Evolutionary conservation across 2,113 vertebrate species (phyloP), one percentile per base, ranked within the genome.

Genomic region (zebrafish (Danio rerio)): DNA sequence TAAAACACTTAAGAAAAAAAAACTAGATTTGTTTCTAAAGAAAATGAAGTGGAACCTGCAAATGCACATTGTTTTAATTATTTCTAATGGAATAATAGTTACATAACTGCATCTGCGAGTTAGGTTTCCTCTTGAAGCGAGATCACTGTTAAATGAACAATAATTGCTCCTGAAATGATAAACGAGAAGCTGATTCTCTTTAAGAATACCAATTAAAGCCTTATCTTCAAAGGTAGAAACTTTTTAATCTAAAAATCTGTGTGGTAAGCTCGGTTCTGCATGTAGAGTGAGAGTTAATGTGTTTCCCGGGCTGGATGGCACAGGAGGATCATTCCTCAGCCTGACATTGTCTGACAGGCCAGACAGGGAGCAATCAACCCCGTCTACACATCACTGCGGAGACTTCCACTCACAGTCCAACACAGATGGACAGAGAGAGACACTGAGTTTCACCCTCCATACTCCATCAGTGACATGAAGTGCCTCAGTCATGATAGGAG

Each of bases 291-390:
- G 59, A 20, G 56, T 40, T 52, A 55, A 76, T 47, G 49, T 72
- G 31, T 79, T 63, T 69, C 40, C n/a, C 13, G 11, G 21, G 55
- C 21, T 5, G 42, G 49, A 78, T 63, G 73, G 78, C 43, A 66
- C 58, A 85, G 83, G 65, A 74, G 21, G 61, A 85, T 89, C 73
- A 78, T 78, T 86, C 81, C 68, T 55, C 62, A 55, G 40, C 53
- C 58, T 84, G 70, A 71, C 74, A 84, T 65, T 79, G 55, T 58
- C 70, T 84, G 82, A 89, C 82, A 88, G 62, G 8, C 8, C 42
- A 85, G 86, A 85, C 86, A 87, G 78, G 79, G 78, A 71, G 84
- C 82, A 87, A 87, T 87, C 82, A 84, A 84, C 62, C 77, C 65
- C 83, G 85, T 87, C 82, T 86, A 78, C 73, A 78, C 83, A 73